Percentiles rank a stretch among this genome's conserved stretches.
These are phyloP conservation scores for Augochlorella aurata DNA, from an alignment of 2,888 invertebrate genomes.

Conservation along the genomic window DNA sequence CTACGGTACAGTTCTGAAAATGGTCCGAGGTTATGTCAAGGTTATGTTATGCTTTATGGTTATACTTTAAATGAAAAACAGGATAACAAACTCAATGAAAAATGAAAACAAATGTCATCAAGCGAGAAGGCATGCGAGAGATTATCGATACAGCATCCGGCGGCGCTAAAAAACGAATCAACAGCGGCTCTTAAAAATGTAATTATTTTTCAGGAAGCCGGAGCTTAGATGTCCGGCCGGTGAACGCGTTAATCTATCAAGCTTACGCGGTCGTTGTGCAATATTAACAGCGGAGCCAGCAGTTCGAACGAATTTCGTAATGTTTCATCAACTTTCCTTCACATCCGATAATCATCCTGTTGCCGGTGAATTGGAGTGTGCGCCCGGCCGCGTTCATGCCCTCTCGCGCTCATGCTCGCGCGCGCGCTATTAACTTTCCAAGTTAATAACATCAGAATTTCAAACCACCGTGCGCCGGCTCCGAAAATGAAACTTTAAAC, in stretches of 20 bases:
- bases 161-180: neutral
- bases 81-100: no score
- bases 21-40: no score
- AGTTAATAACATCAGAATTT: constrained; percentile 6
- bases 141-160: neutral
- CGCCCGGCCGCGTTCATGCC: neutral
- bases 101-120: no score
- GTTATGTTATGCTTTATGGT: no score
- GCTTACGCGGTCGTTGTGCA: neutral
- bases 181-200: neutral
- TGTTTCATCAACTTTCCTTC: constrained; percentile 1
- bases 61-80: no score
- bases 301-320: constrained; percentile 7
- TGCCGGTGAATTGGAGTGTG: neutral
- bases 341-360: constrained; percentile 11
- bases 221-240: constrained; percentile 2
- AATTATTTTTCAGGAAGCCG: neutral
- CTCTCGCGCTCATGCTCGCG: neutral
- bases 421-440: neutral
- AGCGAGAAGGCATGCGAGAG: no score
- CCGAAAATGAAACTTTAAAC: constrained; percentile 12
- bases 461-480: neutral
- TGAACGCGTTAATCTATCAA: constrained; percentile 3
- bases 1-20: no score
- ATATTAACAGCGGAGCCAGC: constrained; percentile 5